These are phyloP conservation scores for Stictocephala bisonia DNA, from an alignment of 2,888 invertebrate species.

Conservation along the genomic window DNA sequence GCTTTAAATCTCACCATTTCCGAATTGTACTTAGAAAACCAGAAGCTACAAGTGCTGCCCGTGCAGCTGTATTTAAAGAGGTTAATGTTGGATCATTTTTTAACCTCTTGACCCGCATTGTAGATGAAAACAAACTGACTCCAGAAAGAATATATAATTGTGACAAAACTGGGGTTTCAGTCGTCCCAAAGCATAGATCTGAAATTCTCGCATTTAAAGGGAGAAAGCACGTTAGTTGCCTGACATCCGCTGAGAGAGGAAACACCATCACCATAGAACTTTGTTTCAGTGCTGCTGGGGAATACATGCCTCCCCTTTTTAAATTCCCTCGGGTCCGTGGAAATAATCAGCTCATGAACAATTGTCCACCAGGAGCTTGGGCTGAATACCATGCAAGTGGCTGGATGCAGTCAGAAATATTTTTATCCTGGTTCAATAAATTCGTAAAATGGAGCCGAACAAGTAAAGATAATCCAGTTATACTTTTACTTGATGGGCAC, in stretches of 20 bases:
- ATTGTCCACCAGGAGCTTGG: slow-evolving; percentile 58
- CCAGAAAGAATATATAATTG: slow-evolving; percentile 57
- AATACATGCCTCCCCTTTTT: slow-evolving; percentile 59
- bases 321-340: slow-evolving; percentile 53
- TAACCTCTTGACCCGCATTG: slow-evolving; percentile 33
- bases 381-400: slow-evolving; percentile 58
- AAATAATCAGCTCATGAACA: slow-evolving; percentile 57
- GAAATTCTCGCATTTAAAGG: slow-evolving; percentile 54
- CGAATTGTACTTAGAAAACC: slow-evolving; percentile 51
- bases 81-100: slow-evolving; percentile 55
- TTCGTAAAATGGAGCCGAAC: slow-evolving; percentile 59
- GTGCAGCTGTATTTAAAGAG: slow-evolving; percentile 55
- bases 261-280: slow-evolving; percentile 57
- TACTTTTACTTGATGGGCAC: slow-evolving; percentile 63
- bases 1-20: slow-evolving; percentile 53
- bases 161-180: slow-evolving; percentile 57
- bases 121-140: slow-evolving; percentile 55
- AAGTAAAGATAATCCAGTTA: slow-evolving; percentile 59
- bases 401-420: slow-evolving; percentile 61
- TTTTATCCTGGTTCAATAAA: slow-evolving; percentile 61
- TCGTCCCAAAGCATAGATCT: slow-evolving; percentile 53
- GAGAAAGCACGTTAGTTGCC: no score
- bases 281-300: slow-evolving; percentile 55
- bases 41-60: slow-evolving; percentile 58
- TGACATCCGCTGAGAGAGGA: slow-evolving; percentile 58